phyloP scores from a whole-genome alignment of 2,797 vertebrate species.

The Peromyscus eremicus region DNA sequence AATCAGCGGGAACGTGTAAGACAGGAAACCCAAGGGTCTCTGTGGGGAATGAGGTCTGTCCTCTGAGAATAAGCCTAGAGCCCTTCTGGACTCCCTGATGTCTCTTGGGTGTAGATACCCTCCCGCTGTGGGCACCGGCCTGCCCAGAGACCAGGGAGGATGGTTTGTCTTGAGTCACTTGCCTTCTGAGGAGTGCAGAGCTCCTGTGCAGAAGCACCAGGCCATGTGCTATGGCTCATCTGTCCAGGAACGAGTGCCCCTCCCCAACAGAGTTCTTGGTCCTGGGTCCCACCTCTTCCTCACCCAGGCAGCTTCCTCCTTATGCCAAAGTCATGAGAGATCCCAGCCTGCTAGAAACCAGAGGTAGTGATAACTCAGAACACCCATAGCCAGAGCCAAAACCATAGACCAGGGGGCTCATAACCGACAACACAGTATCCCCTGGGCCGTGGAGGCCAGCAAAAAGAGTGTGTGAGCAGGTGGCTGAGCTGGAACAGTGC shows the following conservation, averaged over 20 bases:
- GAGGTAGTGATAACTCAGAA: background rate
- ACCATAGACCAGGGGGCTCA: background rate
- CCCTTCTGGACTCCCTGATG: background rate
- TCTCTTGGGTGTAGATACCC: background rate
- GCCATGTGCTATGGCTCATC: background rate
- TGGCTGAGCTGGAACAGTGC: background rate
- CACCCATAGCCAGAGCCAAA: background rate
- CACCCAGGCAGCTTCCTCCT: background rate
- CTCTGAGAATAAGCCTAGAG: background rate
- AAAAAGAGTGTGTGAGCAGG: background rate
- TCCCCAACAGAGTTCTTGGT: background rate
- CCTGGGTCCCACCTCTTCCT: background rate
- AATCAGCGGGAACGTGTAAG: background rate
- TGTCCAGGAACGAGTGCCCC: background rate
- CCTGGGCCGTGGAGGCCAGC: background rate
- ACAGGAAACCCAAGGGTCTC: background rate
- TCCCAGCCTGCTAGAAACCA: background rate
- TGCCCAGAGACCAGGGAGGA: too few species aligned
- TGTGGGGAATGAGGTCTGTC: background rate
- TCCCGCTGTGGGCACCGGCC: background rate
- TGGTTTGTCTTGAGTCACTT: background rate
- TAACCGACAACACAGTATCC: too few species aligned
- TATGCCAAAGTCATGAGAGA: background rate
- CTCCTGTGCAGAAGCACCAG: background rate
- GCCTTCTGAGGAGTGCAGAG: background rate